A percentile compares a stretch with the other conserved stretches of the same genome.
phyloP scores from a whole-genome alignment of 2,888 invertebrate species.

The Orthosia cruda region DNA sequence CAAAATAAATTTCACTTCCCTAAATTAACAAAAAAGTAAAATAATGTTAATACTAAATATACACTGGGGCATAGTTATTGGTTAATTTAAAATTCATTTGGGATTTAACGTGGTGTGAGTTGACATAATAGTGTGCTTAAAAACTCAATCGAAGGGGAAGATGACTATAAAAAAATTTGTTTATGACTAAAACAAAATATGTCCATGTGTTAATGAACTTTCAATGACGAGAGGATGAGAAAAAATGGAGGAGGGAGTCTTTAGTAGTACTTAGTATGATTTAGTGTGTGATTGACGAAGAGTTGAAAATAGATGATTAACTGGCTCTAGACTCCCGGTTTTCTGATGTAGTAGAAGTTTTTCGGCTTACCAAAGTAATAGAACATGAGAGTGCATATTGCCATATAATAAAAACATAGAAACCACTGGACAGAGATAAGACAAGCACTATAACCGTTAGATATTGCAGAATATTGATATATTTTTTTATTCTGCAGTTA shows the following conservation, averaged over 20 bases:
- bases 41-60: slow-evolving; percentile 75
- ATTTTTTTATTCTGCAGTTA: too few species aligned
- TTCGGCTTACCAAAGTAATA: too few species aligned
- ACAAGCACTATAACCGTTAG: too few species aligned
- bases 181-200: slow-evolving; percentile 72
- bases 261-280: slow-evolving; percentile 42
- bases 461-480: too few species aligned
- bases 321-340: background rate
- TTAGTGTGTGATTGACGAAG: slow-evolving; percentile 40
- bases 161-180: slow-evolving; percentile 68
- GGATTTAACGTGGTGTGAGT: slow-evolving; percentile 76
- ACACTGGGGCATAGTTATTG: slow-evolving; percentile 79
- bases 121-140: slow-evolving; percentile 81
- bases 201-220: slow-evolving; percentile 60
- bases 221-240: slow-evolving; percentile 29
- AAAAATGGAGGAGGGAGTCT: slow-evolving; percentile 19
- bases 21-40: slow-evolving; percentile 65
- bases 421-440: too few species aligned
- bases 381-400: too few species aligned
- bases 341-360: background rate
- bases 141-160: slow-evolving; percentile 67
- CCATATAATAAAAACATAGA: too few species aligned
- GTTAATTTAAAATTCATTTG: slow-evolving; percentile 82
- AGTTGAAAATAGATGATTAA: background rate
- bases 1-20: slow-evolving; percentile 46